Conservation (phyloP, 2,113 vertebrate species). For the Panthera uncia region DNA sequence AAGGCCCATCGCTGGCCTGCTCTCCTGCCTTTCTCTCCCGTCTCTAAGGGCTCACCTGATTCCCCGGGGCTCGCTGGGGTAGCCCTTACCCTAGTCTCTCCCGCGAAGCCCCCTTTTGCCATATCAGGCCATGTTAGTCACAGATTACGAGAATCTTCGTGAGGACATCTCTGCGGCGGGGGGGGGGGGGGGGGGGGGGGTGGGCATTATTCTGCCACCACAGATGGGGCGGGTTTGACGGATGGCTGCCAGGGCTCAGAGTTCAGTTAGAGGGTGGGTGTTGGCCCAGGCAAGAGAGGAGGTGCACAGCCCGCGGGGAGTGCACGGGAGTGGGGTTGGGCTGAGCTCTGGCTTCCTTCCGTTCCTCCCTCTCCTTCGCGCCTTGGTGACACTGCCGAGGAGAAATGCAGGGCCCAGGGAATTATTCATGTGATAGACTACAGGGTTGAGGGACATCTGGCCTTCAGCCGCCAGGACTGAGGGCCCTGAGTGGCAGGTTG, state of each 20-base stretch:
- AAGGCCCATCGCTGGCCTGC: rapidly evolving
- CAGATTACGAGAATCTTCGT: background rate
- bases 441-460: background rate
- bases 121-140: rapidly evolving
- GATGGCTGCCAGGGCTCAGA: background rate
- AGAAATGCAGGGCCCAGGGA: background rate
- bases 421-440: background rate
- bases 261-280: background rate
- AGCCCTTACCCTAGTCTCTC: background rate
- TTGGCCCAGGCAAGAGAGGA: background rate
- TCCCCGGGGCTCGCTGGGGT: background rate
- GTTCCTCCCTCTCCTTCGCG: rapidly evolving
- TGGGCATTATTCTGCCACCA: background rate
- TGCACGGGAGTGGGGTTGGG: rapidly evolving
- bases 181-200: background rate
- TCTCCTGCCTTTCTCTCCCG: background rate
- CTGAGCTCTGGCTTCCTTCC: background rate
- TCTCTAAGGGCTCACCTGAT: too few relatives aligned
- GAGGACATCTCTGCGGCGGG: rapidly evolving
- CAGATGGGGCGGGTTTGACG: too few relatives aligned
- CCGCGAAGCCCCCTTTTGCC: background rate
- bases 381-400: background rate
- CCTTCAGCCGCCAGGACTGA: rapidly evolving
- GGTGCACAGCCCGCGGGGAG: rapidly evolving
- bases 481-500: rapidly evolving